Evolutionary conservation across 2,888 invertebrate genomes (phyloP).

Genomic region (Idaea aversata): DNA sequence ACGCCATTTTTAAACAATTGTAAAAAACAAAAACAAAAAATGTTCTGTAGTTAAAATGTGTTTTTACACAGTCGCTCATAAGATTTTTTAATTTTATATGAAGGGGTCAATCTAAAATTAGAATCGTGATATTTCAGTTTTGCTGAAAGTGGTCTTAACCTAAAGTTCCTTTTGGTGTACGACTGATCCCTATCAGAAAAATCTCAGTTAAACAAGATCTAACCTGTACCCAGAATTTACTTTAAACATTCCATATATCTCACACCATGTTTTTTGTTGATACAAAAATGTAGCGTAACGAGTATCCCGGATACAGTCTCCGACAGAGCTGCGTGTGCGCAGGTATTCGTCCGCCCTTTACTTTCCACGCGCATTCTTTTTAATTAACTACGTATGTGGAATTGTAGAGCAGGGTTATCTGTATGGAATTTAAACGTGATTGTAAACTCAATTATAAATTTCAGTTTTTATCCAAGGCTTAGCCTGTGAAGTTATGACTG

Average conservation of each 20-base stretch:
- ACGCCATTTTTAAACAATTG: no score
- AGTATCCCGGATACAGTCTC: conserved; percentile 44
- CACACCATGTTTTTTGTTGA: background rate
- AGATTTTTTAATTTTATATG: no score
- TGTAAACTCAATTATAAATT: background rate
- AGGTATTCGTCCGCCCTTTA: conserved; percentile 55
- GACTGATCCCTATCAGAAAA: background rate
- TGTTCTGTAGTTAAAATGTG: no score
- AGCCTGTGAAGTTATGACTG: no score
- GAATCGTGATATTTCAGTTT: no score
- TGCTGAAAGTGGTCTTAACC: no score
- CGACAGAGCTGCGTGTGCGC: conserved; percentile 47
- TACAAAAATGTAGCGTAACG: conserved; percentile 22
- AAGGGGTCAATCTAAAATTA: no score
- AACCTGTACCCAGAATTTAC: background rate
- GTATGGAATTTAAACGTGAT: background rate
- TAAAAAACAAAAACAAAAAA: no score
- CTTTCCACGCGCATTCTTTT: conserved; percentile 47
- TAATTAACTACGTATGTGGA: conserved; percentile 23
- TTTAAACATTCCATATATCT: background rate
- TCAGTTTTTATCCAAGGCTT: no score
- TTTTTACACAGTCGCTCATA: no score
- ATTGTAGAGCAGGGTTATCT: background rate
- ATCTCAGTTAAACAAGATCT: background rate
- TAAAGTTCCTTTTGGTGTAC: no score